Evolutionary conservation across 1,140 invertebrate genomes (phyloP).

Genomic region (Trachymyrmex cornetzi): DNA sequence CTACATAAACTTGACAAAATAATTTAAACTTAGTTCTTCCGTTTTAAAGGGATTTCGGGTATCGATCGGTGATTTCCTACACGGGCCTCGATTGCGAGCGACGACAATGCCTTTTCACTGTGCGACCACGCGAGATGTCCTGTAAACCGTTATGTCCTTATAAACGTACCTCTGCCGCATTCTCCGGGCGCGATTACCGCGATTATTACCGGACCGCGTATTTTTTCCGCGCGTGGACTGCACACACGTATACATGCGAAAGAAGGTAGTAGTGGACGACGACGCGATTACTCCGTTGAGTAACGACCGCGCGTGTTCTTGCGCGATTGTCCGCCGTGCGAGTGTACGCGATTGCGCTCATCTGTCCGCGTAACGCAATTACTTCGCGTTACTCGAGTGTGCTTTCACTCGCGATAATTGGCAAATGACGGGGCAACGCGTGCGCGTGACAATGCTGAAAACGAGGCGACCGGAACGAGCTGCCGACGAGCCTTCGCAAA

Average conservation of each 20-base stretch:
- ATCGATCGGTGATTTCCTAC: conserved; percentile 17
- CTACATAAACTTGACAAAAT: too few relatives aligned
- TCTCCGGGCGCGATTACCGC: conserved; percentile 60
- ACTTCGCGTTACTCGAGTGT: conserved; percentile 64
- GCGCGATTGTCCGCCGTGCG: conserved; percentile 56
- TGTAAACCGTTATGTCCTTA: conserved; percentile 57
- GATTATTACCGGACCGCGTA: conserved; percentile 55
- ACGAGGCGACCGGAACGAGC: conserved; percentile 53
- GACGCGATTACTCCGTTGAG: conserved; percentile 55
- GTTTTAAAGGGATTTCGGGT: not conserved
- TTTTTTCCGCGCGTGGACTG: conserved; percentile 47
- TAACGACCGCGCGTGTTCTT: conserved; percentile 48
- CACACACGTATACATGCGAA: not conserved
- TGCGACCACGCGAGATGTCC: conserved; percentile 44
- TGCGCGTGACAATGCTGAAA: conserved; percentile 64
- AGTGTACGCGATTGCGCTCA: conserved; percentile 54
- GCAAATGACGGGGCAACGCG: conserved; percentile 65
- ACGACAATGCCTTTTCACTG: conserved; percentile 1
- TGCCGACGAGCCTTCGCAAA: conserved; percentile 51
- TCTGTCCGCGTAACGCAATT: conserved; percentile 60
- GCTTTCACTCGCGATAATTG: conserved; percentile 65
- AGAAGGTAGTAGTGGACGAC: not conserved
- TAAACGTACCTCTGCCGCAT: conserved; percentile 57
- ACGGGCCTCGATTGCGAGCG: not conserved
- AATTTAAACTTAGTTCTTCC: not conserved